A percentile compares a stretch with the other conserved stretches of the same genome.
Conservation (phyloP, 2,888 invertebrate species). For the Helicoverpa assulta region DNA sequence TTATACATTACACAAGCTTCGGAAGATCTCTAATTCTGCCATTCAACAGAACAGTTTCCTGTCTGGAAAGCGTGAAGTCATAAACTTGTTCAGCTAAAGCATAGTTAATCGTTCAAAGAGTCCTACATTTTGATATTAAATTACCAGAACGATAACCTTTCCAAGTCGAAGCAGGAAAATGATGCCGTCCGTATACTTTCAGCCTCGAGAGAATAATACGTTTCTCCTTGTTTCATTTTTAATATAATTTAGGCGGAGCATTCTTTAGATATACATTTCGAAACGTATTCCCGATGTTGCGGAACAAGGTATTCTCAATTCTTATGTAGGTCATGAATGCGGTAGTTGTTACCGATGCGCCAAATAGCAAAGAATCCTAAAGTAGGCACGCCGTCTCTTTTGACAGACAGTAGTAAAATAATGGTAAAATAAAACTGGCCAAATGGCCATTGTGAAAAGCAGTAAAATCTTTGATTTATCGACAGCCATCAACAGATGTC, state of each 20-base stretch:
- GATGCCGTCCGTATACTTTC: slow-evolving; percentile 6
- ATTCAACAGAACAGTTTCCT: slow-evolving; percentile 12
- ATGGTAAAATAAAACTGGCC: slow-evolving; percentile 66
- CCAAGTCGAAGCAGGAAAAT: slow-evolving; percentile 5
- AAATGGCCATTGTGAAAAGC: slow-evolving; percentile 62
- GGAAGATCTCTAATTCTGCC: neutral
- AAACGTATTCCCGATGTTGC: slow-evolving; percentile 35
- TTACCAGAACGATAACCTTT: slow-evolving; percentile 17
- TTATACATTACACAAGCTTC: neutral
- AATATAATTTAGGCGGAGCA: slow-evolving; percentile 27
- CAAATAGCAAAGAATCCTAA: slow-evolving; percentile 60
- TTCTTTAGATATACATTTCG: slow-evolving; percentile 21
- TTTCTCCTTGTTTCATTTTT: slow-evolving; percentile 25
- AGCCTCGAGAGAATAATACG: slow-evolving; percentile 31
- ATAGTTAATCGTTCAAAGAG: slow-evolving; percentile 14
- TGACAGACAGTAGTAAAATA: slow-evolving; percentile 67
- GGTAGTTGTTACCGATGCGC: slow-evolving; percentile 50
- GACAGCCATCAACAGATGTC: slow-evolving; percentile 61
- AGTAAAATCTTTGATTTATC: slow-evolving; percentile 73
- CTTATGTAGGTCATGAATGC: slow-evolving; percentile 58
- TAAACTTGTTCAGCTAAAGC: slow-evolving; percentile 18
- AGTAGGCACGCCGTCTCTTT: slow-evolving; percentile 50
- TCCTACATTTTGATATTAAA: slow-evolving; percentile 24
- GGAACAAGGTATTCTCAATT: slow-evolving; percentile 41
- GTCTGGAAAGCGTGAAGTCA: slow-evolving; percentile 14